Conservation (phyloP, 2,113 vertebrate species). For the Platanista minor region DNA sequence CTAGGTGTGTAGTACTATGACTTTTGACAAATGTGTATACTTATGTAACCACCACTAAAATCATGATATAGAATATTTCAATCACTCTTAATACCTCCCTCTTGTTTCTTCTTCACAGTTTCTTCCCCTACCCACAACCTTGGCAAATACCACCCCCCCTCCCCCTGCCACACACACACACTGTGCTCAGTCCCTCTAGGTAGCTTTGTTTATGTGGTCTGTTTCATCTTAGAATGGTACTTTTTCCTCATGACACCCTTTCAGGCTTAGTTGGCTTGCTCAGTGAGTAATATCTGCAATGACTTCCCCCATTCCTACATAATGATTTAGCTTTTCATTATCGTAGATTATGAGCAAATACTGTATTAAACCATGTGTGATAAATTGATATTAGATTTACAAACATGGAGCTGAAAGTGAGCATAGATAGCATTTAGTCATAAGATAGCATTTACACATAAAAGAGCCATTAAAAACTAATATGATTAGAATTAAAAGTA, state of each 20-base stretch:
- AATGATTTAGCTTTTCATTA: not conserved
- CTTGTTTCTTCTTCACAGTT: not conserved
- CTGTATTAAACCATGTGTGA: not conserved
- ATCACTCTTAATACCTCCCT: not conserved
- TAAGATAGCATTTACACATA: not conserved
- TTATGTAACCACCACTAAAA: not conserved
- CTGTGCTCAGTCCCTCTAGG: not conserved
- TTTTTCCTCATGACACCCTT: not conserved
- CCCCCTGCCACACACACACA: not conserved
- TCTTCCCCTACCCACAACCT: no score
- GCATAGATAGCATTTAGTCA: not conserved
- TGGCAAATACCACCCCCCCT: not conserved
- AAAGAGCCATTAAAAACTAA: not conserved
- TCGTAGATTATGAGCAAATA: not conserved
- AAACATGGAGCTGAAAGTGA: not conserved
- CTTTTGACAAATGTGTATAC: not conserved
- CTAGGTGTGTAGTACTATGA: not conserved
- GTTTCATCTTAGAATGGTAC: not conserved
- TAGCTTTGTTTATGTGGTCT: not conserved
- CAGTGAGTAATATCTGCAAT: not conserved
- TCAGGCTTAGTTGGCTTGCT: not conserved
- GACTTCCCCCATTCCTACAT: not conserved
- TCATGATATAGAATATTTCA: not conserved
- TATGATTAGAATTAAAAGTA: not conserved
- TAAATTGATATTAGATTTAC: not conserved